Evolutionary conservation across 1,140 invertebrate genomes (phyloP).

Genomic region (Temnothorax longispinosus): DNA sequence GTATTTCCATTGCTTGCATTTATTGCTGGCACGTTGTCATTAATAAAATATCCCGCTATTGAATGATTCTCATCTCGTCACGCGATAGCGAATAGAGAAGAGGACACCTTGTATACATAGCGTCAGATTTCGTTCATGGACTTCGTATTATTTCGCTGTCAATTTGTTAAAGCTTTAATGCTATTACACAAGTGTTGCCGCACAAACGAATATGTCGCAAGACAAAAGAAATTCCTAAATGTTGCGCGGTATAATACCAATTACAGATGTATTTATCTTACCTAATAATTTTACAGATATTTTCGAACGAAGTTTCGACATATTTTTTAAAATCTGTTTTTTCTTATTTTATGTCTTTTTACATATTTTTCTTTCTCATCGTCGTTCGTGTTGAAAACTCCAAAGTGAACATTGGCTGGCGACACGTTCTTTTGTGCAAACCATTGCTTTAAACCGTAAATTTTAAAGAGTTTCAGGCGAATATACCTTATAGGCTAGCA

Average conservation of each 20-base stretch:
- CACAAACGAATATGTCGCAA: conserved; percentile 19
- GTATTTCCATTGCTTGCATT: too few relatives aligned
- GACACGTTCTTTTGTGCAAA: conserved; percentile 3
- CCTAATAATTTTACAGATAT: not conserved
- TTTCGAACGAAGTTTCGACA: too few relatives aligned
- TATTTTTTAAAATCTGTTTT: too few relatives aligned
- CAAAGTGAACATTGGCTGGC: too few relatives aligned
- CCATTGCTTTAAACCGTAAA: not conserved
- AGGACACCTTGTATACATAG: not conserved
- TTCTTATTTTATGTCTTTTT: too few relatives aligned
- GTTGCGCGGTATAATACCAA: not conserved
- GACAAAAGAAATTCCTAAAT: not conserved
- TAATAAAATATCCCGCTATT: too few relatives aligned
- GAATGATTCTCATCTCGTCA: too few relatives aligned
- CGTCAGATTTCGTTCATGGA: not conserved
- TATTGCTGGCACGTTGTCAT: too few relatives aligned
- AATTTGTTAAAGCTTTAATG: conserved; percentile 3
- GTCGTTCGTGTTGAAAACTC: too few relatives aligned
- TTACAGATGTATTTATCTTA: not conserved
- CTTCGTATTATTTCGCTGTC: not conserved
- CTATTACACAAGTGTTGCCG: not conserved
- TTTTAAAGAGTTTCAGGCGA: not conserved
- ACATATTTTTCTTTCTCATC: too few relatives aligned
- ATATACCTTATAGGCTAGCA: not conserved
- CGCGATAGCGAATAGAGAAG: too few relatives aligned